Evolutionary conservation across 2,113 vertebrate genomes (phyloP), one percentile per base, ranked within the genome.

Genomic region (Crotalus viridis): DNA sequence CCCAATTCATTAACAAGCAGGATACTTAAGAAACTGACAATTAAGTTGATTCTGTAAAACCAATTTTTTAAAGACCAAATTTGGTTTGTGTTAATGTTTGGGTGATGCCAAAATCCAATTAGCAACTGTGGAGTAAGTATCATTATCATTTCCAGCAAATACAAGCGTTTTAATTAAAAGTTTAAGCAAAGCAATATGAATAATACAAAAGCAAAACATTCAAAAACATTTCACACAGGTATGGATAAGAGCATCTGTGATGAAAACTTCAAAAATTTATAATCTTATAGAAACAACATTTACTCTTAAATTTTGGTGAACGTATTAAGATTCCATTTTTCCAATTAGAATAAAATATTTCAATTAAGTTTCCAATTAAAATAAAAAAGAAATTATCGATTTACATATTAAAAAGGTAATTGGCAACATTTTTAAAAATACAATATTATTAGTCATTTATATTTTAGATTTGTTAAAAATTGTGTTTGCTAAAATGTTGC

Each of bases 301-400:
- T 51, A 85, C 22, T 85, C 10, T 51, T 91, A 87, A 64, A 19
- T 95, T 85, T 59, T 89, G 94, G 39, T 92, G 94, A 95, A 93
- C 28, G 56, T 90, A 93, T 94, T 86, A 89, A 89, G 86, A 91
- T 91, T 95, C 51, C 90, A 93, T 88, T 95, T 52, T 89, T 88
- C 93, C 17, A 93, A 56, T 88, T 90, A 89, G 21, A 59, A 81
- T 9, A 56, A 85, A n/a, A 85, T 94, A 33, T 89, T 89, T 93
- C 22, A 94, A 56, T 88, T 91, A 89, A 87, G 94, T 48, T 89
- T 89, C 91, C 24, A 94, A 56, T 88, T 91, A 90, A 33, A 59
- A 81, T 5, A 61, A 10, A 64, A 48, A 33, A 93, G 17, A 93
- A 93, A 93, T 89, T 56, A 56, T 95, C 87, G 51, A 5, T 48